A percentile compares a stretch with the other conserved stretches of the same genome.
Evolutionary conservation across 2,888 invertebrate genomes (phyloP).

Genomic region (Cantharis lateralis): DNA sequence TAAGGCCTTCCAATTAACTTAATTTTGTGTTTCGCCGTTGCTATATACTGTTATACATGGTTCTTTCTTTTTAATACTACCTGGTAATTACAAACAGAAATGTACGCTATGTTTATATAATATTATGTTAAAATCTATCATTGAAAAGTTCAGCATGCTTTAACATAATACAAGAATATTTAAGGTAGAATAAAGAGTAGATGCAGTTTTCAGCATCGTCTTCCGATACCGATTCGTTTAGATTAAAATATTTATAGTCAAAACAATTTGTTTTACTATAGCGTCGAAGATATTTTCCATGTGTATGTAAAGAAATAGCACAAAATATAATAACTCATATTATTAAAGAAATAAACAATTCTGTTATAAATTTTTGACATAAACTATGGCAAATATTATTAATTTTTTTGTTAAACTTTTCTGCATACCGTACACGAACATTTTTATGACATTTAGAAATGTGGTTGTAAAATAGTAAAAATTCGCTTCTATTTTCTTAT

Average conservation of each 20-base stretch:
- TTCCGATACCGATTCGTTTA: conserved; percentile 2
- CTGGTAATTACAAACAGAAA: not conserved
- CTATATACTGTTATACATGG: not conserved
- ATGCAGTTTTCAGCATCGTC: not conserved
- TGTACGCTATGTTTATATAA: not conserved
- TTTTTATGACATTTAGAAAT: not conserved
- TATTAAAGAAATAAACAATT: not conserved
- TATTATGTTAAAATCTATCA: not conserved
- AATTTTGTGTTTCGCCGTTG: conserved; percentile 39
- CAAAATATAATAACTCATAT: not conserved
- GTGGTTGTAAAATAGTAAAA: not conserved
- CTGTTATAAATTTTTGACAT: not conserved
- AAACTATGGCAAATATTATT: not conserved
- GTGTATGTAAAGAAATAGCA: not conserved
- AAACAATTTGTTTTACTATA: conserved; percentile 14
- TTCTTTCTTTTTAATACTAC: not conserved
- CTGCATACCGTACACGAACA: not conserved
- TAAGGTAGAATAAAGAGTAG: not conserved
- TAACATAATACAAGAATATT: not conserved
- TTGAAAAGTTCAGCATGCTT: not conserved
- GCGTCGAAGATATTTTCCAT: not conserved
- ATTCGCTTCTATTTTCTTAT: not conserved
- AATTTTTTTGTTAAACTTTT: not conserved
- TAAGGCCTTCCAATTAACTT: conserved; percentile 46
- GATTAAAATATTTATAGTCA: conserved; percentile 9